Conservation (phyloP, 2,888 invertebrate species). For the Drosophila siamana region DNA sequence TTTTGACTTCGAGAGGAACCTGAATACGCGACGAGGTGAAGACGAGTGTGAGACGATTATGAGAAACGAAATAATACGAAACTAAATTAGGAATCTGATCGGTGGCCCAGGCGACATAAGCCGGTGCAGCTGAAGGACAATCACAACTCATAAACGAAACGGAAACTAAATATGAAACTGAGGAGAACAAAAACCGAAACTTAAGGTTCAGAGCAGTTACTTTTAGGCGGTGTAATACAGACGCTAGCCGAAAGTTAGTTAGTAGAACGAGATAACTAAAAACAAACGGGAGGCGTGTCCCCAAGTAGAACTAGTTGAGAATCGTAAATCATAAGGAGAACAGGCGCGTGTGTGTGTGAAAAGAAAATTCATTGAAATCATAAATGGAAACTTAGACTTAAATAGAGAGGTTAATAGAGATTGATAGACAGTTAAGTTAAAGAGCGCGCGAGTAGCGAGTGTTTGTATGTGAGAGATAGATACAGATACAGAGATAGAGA, state of each 20-base stretch:
- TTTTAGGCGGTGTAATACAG: conserved; percentile 71
- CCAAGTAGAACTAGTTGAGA: conserved; percentile 52
- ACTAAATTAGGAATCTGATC: conserved; percentile 38
- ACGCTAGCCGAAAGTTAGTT: conserved; percentile 61
- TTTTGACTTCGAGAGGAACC: conserved; percentile 31
- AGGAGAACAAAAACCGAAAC: conserved; percentile 19
- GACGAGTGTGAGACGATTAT: conserved; percentile 42
- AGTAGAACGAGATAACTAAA: conserved; percentile 54
- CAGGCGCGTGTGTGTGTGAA: conserved; percentile 70
- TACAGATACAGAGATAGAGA: conserved; percentile 27
- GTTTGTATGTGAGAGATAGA: conserved; percentile 57
- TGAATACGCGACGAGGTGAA: conserved; percentile 49
- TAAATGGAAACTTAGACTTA: conserved; percentile 64
- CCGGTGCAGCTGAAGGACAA: conserved; percentile 60
- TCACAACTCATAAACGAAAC: conserved; percentile 47
- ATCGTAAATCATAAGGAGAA: conserved; percentile 55
- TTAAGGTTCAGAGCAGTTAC: conserved; percentile 63
- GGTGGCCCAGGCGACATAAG: conserved; percentile 57
- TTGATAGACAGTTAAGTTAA: conserved; percentile 46
- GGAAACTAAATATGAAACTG: conserved; percentile 28
- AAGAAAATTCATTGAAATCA: conserved; percentile 42
- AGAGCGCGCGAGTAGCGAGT: conserved; percentile 69
- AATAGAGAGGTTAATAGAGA: conserved; percentile 35
- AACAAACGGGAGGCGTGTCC: conserved; percentile 42
- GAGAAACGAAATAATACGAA: conserved; percentile 38